Conservation (phyloP, 1,140 invertebrate species). For the Drosophila carrolli region DNA sequence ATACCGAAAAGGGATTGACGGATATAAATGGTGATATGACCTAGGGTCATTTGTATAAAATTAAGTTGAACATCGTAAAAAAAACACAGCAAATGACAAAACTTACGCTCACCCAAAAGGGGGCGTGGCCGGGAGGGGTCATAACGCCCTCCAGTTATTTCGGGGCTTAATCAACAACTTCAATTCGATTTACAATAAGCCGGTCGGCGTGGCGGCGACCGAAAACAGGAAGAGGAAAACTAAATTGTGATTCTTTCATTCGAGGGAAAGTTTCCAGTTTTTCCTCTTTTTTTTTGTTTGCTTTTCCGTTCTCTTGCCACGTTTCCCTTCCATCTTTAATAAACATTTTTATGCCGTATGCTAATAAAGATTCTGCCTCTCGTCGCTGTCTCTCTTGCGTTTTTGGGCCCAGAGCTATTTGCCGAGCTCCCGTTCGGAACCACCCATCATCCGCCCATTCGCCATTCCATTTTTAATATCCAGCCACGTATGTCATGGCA, state of each 20-base stretch:
- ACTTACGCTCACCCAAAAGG: slow-evolving; percentile 20
- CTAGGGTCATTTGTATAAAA: slow-evolving; percentile 83
- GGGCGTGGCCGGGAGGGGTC: slow-evolving; percentile 28
- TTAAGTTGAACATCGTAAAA: slow-evolving; percentile 83
- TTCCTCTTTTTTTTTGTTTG: slow-evolving; percentile 27
- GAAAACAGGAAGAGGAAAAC: slow-evolving; percentile 49
- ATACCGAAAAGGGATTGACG: slow-evolving; percentile 82
- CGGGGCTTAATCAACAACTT: slow-evolving; percentile 76
- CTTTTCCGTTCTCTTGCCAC: slow-evolving; percentile 34
- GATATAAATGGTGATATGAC: slow-evolving; percentile 83
- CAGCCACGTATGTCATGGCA: slow-evolving; percentile 82
- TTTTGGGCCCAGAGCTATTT: slow-evolving; percentile 47
- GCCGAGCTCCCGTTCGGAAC: slow-evolving; percentile 18
- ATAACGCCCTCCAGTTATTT: slow-evolving; percentile 45
- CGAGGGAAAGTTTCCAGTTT: slow-evolving; percentile 33
- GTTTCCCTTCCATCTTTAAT: slow-evolving; percentile 74
- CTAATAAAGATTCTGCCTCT: slow-evolving; percentile 76
- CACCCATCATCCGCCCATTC: background rate
- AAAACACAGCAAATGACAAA: slow-evolving; percentile 44
- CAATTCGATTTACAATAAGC: slow-evolving; percentile 79
- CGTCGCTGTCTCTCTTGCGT: slow-evolving; percentile 44
- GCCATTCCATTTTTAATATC: slow-evolving; percentile 64
- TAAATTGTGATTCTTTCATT: slow-evolving; percentile 56
- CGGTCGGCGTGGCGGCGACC: slow-evolving; percentile 6
- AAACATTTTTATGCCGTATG: slow-evolving; percentile 83